These are phyloP conservation scores for Tetragonula clypearis DNA, from an alignment of 1,140 invertebrate species.

Conservation along the genomic window DNA sequence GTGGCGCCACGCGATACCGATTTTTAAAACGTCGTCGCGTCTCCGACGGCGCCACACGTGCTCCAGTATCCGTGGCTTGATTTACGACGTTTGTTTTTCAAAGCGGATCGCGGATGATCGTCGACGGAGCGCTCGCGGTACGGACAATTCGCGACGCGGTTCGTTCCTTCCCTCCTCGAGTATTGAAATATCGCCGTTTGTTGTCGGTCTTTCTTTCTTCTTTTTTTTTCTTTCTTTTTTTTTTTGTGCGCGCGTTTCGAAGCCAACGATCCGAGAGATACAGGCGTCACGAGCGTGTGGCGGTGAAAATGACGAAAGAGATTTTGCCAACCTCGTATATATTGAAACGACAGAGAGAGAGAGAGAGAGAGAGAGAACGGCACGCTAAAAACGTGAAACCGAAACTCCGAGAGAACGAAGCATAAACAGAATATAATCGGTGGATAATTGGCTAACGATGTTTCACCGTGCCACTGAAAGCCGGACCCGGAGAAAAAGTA, in stretches of 20 bases:
- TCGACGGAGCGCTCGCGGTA: neutral
- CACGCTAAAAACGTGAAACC: neutral
- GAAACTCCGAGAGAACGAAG: neutral
- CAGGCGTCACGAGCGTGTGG: neutral
- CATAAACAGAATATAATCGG: slow-evolving; percentile 46
- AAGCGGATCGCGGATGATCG: slow-evolving; percentile 21
- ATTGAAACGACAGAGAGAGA: too few relatives aligned
- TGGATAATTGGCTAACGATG: slow-evolving; percentile 47
- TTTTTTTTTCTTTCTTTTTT: too few relatives aligned
- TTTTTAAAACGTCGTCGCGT: slow-evolving; percentile 45
- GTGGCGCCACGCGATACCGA: slow-evolving; percentile 28
- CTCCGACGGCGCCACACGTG: neutral
- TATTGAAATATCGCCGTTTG: slow-evolving; percentile 51
- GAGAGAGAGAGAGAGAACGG: neutral
- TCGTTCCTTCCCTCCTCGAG: slow-evolving; percentile 7
- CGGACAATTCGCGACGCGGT: slow-evolving; percentile 1
- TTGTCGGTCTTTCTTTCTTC: slow-evolving; percentile 25
- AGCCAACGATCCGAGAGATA: slow-evolving; percentile 30
- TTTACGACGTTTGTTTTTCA: slow-evolving; percentile 55
- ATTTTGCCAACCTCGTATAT: neutral
- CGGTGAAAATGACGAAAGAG: neutral
- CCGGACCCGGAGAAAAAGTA: slow-evolving; percentile 26
- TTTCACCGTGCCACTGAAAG: slow-evolving; percentile 16
- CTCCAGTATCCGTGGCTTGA: slow-evolving; percentile 30
- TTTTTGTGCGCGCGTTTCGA: neutral